These are phyloP conservation scores for Chunga burmeisteri DNA, from an alignment of 2,113 vertebrate genomes.

Conservation along the genomic window DNA sequence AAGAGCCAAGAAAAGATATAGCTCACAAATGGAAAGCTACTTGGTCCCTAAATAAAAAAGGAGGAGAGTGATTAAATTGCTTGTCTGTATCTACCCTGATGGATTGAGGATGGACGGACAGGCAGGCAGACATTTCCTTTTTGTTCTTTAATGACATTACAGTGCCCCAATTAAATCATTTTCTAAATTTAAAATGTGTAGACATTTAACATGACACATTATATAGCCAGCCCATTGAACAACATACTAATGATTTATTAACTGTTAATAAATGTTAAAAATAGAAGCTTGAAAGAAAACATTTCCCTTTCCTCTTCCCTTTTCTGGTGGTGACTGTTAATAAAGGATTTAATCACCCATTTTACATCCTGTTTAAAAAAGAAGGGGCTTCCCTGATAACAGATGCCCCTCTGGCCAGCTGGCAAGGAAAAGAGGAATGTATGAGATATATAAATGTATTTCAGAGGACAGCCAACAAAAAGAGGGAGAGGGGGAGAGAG, in stretches of 20 bases:
- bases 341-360: constrained; percentile 34
- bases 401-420: constrained; percentile 54
- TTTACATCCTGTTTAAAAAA: constrained; percentile 53
- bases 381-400: constrained; percentile 45
- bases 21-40: neutral
- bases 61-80: neutral
- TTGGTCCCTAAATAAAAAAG: neutral
- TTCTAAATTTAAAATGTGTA: neutral
- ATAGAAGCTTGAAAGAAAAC: neutral
- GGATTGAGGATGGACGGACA: neutral
- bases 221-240: neutral
- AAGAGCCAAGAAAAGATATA: neutral
- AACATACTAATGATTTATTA: neutral
- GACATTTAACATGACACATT: neutral
- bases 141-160: neutral
- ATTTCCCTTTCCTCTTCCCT: neutral
- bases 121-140: neutral
- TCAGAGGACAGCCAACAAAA: constrained; percentile 38
- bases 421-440: constrained; percentile 9
- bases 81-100: neutral
- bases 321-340: neutral
- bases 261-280: neutral
- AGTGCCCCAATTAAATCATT: neutral
- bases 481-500: neutral
- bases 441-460: constrained; percentile 53